phyloP scores from a whole-genome alignment of 2,888 invertebrate species.

The Ichneumoninae sp. region DNA sequence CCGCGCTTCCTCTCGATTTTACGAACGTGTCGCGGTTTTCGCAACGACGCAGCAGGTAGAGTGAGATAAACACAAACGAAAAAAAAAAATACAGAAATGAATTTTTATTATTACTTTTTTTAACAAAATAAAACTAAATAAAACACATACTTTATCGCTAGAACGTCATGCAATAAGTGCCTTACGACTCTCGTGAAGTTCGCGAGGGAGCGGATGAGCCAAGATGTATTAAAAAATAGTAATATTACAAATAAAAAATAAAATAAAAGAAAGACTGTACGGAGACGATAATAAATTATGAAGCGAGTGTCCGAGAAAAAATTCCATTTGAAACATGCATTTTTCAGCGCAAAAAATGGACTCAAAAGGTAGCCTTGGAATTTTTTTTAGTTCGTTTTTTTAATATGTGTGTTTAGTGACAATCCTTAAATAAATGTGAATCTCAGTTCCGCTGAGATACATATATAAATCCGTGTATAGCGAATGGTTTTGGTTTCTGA shows the following conservation, averaged over 20 bases:
- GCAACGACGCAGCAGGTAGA: constrained; percentile 56
- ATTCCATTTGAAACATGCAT: too few relatives aligned
- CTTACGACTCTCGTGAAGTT: not conserved
- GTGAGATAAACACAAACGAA: not conserved
- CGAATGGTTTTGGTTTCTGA: too few relatives aligned
- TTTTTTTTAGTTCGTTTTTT: too few relatives aligned
- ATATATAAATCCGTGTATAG: too few relatives aligned
- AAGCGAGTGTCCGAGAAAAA: constrained; percentile 54
- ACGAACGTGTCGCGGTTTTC: constrained; percentile 43
- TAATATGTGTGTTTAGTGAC: too few relatives aligned
- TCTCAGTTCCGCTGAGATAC: too few relatives aligned
- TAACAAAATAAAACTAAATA: not conserved
- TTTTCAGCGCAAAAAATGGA: too few relatives aligned
- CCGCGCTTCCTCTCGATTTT: constrained; percentile 44
- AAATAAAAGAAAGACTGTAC: not conserved
- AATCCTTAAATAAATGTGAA: too few relatives aligned
- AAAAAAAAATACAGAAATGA: not conserved
- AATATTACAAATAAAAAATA: not conserved
- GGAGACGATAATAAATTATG: constrained; percentile 10
- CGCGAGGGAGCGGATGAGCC: not conserved
- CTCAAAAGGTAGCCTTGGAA: too few relatives aligned
- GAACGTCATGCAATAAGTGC: not conserved
- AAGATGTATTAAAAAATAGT: not conserved
- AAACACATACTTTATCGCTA: not conserved
- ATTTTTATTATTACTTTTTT: not conserved